Evolutionary conservation across 2,113 vertebrate genomes (phyloP).

Genomic region (Mus musculus): DNA sequence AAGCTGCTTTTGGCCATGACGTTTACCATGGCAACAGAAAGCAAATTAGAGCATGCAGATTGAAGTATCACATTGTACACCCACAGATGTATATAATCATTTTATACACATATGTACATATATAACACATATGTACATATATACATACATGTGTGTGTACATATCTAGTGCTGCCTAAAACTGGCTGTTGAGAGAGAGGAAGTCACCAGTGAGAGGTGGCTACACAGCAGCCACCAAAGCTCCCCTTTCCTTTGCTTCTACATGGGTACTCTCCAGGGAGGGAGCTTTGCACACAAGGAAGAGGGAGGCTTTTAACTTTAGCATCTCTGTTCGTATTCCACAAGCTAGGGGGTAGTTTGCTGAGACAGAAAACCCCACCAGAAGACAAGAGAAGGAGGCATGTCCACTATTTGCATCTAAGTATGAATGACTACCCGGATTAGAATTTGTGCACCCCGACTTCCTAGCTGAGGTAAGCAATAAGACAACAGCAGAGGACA

Average conservation of each 20-base stretch:
- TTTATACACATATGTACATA: no score
- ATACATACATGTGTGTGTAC: no score
- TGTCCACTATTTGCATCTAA: not conserved
- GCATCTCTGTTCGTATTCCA: not conserved
- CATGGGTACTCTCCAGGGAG: not conserved
- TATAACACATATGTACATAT: no score
- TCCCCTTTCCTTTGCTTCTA: not conserved
- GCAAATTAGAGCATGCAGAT: not conserved
- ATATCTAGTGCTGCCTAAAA: not conserved
- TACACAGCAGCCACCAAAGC: accelerated
- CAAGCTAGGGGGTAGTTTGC: not conserved
- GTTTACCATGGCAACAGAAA: not conserved
- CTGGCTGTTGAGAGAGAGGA: not conserved
- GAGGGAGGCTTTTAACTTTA: not conserved
- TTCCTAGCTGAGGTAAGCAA: not conserved
- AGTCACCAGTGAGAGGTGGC: not conserved
- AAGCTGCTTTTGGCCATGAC: not conserved
- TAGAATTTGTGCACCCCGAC: not conserved
- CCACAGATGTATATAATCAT: not conserved
- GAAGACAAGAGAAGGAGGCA: not conserved
- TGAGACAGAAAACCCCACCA: not conserved
- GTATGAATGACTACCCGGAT: not conserved
- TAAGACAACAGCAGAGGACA: not conserved
- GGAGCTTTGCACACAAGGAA: not conserved
- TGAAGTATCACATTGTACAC: not conserved